Percentiles rank a stretch among this genome's conserved stretches.
Evolutionary conservation across 2,888 invertebrate genomes (phyloP).

Genomic region (Cyclophora punctaria): DNA sequence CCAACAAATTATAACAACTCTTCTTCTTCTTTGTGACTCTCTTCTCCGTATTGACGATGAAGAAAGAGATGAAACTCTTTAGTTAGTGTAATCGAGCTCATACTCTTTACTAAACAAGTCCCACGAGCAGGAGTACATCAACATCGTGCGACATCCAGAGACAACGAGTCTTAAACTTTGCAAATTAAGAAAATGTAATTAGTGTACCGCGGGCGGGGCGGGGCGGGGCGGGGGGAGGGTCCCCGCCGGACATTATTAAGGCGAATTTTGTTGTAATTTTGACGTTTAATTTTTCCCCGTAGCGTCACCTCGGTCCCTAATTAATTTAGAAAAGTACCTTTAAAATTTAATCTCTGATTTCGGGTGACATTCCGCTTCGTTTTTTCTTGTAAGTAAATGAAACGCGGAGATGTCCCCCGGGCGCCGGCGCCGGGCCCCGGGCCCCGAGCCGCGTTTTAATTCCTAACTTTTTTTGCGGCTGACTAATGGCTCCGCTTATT

Average conservation of each 20-base stretch:
- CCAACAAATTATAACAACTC: too few species aligned
- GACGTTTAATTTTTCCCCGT: conserved; percentile 70
- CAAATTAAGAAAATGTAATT: conserved; percentile 75
- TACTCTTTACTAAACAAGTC: too few species aligned
- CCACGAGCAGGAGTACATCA: too few species aligned
- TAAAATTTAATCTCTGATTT: conserved; percentile 69
- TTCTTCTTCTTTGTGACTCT: too few species aligned
- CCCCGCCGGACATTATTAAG: conserved; percentile 60
- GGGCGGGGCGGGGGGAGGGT: too few species aligned
- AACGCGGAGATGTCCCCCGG: conserved; percentile 46
- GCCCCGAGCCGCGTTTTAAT: conserved; percentile 24
- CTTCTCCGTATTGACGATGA: too few species aligned
- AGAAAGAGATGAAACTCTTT: too few species aligned
- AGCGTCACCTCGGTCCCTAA: conserved; percentile 60
- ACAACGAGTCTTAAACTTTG: conserved; percentile 39
- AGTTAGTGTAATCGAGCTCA: too few species aligned
- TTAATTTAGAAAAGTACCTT: conserved; percentile 67
- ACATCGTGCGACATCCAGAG: too few species aligned
- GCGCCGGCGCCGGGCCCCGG: too few species aligned
- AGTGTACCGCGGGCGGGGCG: conserved; percentile 23
- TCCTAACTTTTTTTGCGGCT: conserved; percentile 38
- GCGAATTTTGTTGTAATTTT: conserved; percentile 73
- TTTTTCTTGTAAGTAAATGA: conserved; percentile 50
- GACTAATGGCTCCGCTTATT: conserved; percentile 46
- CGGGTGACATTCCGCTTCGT: conserved; percentile 51